A percentile compares a stretch with the other conserved stretches of the same genome.
Evolutionary conservation across 2,797 vertebrate species (phyloP).

Genomic region (Okamejei kenojei): DNA sequence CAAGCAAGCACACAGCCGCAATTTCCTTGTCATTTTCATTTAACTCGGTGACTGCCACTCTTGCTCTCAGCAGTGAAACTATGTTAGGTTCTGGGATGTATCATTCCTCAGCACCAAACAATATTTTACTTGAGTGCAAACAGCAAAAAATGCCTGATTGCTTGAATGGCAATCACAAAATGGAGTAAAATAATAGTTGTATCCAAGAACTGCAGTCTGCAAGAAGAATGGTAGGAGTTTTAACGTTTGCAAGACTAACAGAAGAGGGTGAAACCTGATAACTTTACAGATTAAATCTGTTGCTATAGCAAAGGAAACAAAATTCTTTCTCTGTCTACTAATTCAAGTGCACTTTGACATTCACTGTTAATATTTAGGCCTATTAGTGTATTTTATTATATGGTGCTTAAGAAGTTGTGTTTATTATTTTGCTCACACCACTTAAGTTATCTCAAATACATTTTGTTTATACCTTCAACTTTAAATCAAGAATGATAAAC

Average conservation of each 20-base stretch:
- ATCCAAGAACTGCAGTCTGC: constrained; percentile 55
- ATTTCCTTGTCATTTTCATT: constrained; percentile 52
- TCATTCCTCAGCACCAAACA: constrained; percentile 45
- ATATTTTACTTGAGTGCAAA: constrained; percentile 58
- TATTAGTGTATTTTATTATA: not conserved
- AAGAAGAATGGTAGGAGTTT: constrained; percentile 55
- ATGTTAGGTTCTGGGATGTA: constrained; percentile 50
- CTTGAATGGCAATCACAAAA: constrained; percentile 56
- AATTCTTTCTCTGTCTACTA: constrained; percentile 64
- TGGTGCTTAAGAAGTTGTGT: constrained; percentile 42
- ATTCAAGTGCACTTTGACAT: constrained; percentile 59
- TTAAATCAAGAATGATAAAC: constrained; percentile 40
- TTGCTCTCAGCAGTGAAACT: constrained; percentile 53
- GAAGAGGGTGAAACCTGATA: constrained; percentile 60
- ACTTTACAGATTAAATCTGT: constrained; percentile 65
- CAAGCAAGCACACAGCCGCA: constrained; percentile 47
- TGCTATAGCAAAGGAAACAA: constrained; percentile 62
- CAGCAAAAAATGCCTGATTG: constrained; percentile 58
- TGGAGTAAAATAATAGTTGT: constrained; percentile 63
- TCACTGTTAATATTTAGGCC: constrained; percentile 41
- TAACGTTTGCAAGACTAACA: constrained; percentile 54
- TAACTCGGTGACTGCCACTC: constrained; percentile 44
- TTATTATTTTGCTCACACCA: constrained; percentile 48
- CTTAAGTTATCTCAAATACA: constrained; percentile 44
- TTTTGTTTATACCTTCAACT: constrained; percentile 37